Base-by-base conservation (phyloP, 2,113 vertebrate genomes). In the Crotalus tigris region DNA sequence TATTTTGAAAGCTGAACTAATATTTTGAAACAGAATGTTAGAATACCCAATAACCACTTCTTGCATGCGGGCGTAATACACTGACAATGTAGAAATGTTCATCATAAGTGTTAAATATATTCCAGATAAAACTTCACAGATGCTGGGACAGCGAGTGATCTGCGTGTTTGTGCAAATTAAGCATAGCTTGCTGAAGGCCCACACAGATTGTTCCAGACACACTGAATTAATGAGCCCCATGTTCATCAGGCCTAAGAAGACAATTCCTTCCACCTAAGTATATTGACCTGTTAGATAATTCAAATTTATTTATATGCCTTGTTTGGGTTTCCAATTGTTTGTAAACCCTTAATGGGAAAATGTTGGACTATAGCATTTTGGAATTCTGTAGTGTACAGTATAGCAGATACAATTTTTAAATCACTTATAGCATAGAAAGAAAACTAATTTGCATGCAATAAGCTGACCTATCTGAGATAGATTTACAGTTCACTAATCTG, bases 121-220 rank as follows among this genome's bases (percentile, higher is more conserved):
- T 95, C 96, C 96, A 96, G 96, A 95, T 97, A 97, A 97, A 97
- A 95, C 94, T 95, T 96, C 96, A 95, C 97, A 97, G 97, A 97
- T 97, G 97, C 96, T 95, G 94, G 96, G 96, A 97, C 96, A 96
- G 96, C 94, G 96, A 96, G 96, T 95, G 94, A 97, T 97, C 96
- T 96, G 94, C 95, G 96, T 95, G 96, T 95, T 97, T 97, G 92
- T 94, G 96, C 96, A 96, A 97, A 97, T 97, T 97, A 95, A 93
- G 96, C 96, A 95, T 96, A 95, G 95, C 96, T 96, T 95, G 95
- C 95, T 96, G 96, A 96, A 94, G 96, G 96, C 96, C 97, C 97
- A 97, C 97, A 97, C 97, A 97, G 95, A 95, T 90, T 95, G 97
- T 91, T 96, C 59, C 94, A 97, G 96, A 96, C 94, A 94, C 94